Conservation (phyloP, 2,113 vertebrate genomes). For the Diglossa brunneiventris region DNA sequence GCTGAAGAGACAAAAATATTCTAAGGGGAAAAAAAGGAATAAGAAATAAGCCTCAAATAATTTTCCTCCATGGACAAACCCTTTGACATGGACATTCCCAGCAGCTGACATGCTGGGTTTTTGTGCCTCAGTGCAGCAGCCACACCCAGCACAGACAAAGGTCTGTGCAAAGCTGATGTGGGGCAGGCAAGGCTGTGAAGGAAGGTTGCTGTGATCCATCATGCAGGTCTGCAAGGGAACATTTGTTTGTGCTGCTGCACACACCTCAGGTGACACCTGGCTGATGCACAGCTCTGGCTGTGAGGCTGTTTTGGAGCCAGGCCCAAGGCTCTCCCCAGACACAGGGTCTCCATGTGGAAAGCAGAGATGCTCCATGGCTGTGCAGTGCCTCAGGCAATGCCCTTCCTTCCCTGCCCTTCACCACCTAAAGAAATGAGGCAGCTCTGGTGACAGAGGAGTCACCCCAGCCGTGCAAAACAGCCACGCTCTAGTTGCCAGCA, state of each 20-base stretch:
- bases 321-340: background rate
- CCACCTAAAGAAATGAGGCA: background rate
- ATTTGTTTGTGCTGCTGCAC: background rate
- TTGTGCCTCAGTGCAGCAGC: background rate
- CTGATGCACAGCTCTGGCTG: accelerated
- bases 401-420: background rate
- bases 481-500: background rate
- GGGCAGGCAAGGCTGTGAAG: background rate
- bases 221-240: too few species aligned
- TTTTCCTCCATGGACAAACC: background rate
- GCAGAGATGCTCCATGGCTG: background rate
- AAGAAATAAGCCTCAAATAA: background rate
- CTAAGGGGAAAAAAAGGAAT: accelerated
- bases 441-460: background rate
- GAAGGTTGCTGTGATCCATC: accelerated
- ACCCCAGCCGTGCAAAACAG: background rate
- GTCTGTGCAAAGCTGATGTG: background rate
- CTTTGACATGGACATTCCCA: background rate
- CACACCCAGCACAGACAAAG: background rate
- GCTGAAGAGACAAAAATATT: background rate
- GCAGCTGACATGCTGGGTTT: accelerated
- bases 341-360: background rate
- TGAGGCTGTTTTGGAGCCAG: background rate
- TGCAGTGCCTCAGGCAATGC: background rate
- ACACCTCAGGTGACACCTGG: background rate